Percentiles rank a stretch among this genome's conserved stretches.
phyloP scores from a whole-genome alignment of 2,888 invertebrate genomes.

The Meta bourneti region DNA sequence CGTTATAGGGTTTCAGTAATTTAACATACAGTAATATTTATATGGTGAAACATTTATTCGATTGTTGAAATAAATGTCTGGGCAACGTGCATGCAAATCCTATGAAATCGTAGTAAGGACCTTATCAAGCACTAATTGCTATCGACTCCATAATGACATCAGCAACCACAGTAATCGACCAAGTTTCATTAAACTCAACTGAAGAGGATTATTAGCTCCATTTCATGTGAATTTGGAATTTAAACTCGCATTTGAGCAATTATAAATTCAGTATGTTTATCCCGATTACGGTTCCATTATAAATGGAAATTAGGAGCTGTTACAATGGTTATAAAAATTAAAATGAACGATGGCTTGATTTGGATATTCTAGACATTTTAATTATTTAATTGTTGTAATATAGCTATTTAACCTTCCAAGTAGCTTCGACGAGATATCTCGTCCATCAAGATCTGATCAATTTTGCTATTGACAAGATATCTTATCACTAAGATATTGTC shows the following conservation, averaged over 20 bases:
- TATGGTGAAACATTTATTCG: neutral
- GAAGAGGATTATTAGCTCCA: slow-evolving; percentile 18
- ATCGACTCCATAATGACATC: neutral
- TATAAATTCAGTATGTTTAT: too few relatives aligned
- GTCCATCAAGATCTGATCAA: too few relatives aligned
- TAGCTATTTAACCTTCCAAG: too few relatives aligned
- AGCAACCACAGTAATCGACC: slow-evolving; percentile 13
- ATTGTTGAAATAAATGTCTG: neutral
- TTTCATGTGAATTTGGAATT: neutral
- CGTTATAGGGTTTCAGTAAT: neutral
- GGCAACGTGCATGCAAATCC: neutral
- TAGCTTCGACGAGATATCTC: too few relatives aligned
- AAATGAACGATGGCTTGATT: too few relatives aligned
- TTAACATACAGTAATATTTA: neutral
- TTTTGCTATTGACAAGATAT: too few relatives aligned
- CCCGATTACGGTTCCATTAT: too few relatives aligned
- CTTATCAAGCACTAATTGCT: neutral
- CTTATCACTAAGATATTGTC: too few relatives aligned
- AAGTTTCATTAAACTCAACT: slow-evolving; percentile 3
- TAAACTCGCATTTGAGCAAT: neutral
- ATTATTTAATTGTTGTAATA: too few relatives aligned
- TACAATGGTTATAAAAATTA: too few relatives aligned
- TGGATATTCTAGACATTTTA: too few relatives aligned
- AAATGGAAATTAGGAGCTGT: too few relatives aligned
- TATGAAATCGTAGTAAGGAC: neutral